phyloP scores from a whole-genome alignment of 2,888 invertebrate genomes.

The Eupeodes luniger region DNA sequence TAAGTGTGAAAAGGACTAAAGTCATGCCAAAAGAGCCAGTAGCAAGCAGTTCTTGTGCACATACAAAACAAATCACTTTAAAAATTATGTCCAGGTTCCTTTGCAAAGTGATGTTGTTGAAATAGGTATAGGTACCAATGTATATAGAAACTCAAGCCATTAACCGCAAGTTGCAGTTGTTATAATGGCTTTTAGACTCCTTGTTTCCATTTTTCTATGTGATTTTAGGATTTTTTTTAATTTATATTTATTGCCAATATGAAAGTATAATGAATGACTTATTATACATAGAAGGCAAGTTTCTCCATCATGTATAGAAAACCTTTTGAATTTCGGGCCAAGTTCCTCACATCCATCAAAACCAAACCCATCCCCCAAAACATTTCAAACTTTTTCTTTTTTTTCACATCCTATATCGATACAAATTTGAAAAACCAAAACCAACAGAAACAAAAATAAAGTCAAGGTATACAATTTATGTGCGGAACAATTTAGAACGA shows the following conservation, averaged over 20 bases:
- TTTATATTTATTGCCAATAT: constrained; percentile 25
- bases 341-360: neutral
- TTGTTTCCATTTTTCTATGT: neutral
- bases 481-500: constrained; percentile 24
- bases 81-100: neutral
- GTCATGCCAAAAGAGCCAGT: neutral
- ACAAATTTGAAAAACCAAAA: neutral
- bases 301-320: neutral
- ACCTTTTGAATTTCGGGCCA: neutral
- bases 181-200: neutral
- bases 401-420: constrained; percentile 7
- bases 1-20: constrained; percentile 60
- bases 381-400: too few species aligned
- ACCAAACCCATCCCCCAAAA: neutral
- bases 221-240: neutral
- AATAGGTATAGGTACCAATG: too few species aligned
- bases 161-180: constrained; percentile 12
- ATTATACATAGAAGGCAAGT: neutral
- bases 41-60: neutral
- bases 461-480: constrained; percentile 30
- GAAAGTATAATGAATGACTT: constrained; percentile 2
- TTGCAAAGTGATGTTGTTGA: neutral
- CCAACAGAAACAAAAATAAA: neutral
- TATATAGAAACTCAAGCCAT: constrained; percentile 16
- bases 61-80: constrained; percentile 19